These are phyloP conservation scores for Vultur gryphus DNA, from an alignment of 2,797 vertebrate species.

Conservation along the genomic window DNA sequence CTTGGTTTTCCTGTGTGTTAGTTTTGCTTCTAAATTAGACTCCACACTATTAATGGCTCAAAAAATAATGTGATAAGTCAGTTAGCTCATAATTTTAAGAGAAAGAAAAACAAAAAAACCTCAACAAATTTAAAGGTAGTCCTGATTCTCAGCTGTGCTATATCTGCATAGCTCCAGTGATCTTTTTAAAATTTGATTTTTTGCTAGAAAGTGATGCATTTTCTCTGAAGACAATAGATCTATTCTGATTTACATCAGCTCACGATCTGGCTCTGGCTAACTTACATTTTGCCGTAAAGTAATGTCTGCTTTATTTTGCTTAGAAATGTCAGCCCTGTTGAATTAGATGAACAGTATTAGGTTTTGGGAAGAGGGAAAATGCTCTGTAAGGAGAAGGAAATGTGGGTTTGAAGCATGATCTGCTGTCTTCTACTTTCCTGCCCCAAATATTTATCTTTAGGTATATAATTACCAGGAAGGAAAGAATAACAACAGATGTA, in stretches of 20 bases:
- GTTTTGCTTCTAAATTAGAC: slow-evolving; percentile 30
- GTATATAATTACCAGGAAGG: not conserved
- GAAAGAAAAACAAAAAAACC: not conserved
- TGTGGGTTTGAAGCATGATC: not conserved
- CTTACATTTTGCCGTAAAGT: not conserved
- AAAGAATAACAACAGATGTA: not conserved
- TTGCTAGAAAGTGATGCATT: not conserved
- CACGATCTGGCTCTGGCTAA: not conserved
- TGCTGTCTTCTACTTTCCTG: not conserved
- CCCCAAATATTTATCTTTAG: not conserved
- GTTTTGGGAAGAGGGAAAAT: not conserved
- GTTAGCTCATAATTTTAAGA: not conserved
- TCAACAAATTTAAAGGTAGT: not conserved
- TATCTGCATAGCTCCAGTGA: not conserved
- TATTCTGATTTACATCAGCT: not conserved
- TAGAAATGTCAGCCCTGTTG: not conserved
- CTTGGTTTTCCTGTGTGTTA: slow-evolving; percentile 2
- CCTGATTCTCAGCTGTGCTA: not conserved
- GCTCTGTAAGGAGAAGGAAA: not conserved
- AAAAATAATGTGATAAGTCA: not conserved
- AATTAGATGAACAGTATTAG: not conserved
- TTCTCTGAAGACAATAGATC: not conserved
- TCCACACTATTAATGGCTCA: not conserved
- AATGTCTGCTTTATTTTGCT: not conserved
- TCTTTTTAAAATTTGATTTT: not conserved